Evolutionary conservation across 2,888 invertebrate genomes (phyloP), one percentile per base, ranked within the genome.

Genomic region (Tipula helvola): DNA sequence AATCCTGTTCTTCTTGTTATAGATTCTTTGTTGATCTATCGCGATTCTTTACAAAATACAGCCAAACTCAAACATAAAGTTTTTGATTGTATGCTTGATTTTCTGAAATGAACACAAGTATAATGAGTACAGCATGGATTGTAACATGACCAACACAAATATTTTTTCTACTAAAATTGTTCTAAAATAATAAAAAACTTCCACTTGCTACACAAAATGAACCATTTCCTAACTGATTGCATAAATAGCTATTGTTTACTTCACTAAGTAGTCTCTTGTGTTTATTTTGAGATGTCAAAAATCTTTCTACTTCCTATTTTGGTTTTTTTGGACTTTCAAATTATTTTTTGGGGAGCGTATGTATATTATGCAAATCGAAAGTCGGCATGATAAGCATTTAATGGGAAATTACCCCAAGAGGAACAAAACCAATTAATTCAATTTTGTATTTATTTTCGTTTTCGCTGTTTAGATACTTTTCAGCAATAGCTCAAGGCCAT

Each of bases 401-500:
- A 28, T 5, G 41, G 28, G 41, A 18, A 86, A 28, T 18, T 86
- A 44, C 36, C 47, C 12, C 13, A 52, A 28, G 28, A 28, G 10
- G 12, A 36, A 57, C 36, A 18, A 36, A 36, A 47, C 0, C 10
- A 57, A 16, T 36, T 86, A n/a, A 3, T 42, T 28, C 42, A 42
- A 84, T 42, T 2, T 28, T 28, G 28, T 28, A 2, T 28, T n/a
- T 16, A n/a, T 36, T 36, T 36, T 18, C 36, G 13, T 87, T 84
- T 8, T 71, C 41, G 87, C 85, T 88, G 90, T 90, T 47, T 89
- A 95, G 95, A 87, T 95, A 95, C 88, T 92, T 93, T 86, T 93
- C 94, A 71, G 94, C 95, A 2, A 94, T 95, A 0, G 88, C 93
- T 47, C 91, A 93, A 88, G 93, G 93, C 83, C 95, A 95, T 91